phyloP scores from a whole-genome alignment of 1,140 invertebrate genomes.

The Parapsyche elsis region DNA sequence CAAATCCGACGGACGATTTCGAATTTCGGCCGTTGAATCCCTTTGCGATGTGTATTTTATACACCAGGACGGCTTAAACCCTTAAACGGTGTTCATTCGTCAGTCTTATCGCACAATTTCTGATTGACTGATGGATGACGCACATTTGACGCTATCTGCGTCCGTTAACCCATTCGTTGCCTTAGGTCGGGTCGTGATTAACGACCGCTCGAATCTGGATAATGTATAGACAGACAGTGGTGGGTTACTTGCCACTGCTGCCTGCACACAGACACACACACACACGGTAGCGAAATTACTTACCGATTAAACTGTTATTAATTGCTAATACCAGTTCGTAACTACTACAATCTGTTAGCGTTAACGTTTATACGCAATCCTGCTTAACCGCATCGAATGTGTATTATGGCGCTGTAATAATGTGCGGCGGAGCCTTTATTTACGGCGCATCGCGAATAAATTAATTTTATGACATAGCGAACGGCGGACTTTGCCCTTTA shows the following conservation, averaged over 20 bases:
- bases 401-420: background rate
- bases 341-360: slow-evolving; percentile 18
- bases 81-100: no score
- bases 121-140: slow-evolving; percentile 7
- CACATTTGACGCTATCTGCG: background rate
- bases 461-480: no score
- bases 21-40: no score
- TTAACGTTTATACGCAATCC: slow-evolving; percentile 6
- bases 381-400: background rate
- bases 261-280: no score
- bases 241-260: background rate
- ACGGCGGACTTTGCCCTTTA: no score
- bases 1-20: no score
- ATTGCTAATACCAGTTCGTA: slow-evolving; percentile 21
- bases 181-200: slow-evolving; percentile 2
- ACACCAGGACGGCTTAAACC: no score
- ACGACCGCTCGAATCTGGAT: background rate
- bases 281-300: background rate
- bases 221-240: background rate
- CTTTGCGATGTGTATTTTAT: no score
- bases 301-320: slow-evolving; percentile 27
- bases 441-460: background rate
- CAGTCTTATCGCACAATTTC: no score
- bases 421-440: slow-evolving; percentile 1
- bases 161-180: background rate